phyloP scores from a whole-genome alignment of 2,888 invertebrate species.

The Ormia ochracea region DNA sequence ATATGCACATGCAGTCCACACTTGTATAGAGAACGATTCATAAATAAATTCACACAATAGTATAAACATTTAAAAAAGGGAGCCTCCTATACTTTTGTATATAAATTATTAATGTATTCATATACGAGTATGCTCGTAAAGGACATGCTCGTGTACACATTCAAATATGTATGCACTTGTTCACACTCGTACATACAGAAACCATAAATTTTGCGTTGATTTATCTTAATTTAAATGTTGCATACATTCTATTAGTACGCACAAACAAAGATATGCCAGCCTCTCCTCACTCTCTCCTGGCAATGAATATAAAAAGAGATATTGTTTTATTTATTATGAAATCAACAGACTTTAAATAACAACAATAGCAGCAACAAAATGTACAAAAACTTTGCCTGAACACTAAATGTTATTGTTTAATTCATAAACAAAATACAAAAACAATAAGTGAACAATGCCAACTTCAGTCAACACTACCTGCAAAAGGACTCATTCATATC shows the following conservation, averaged over 20 bases:
- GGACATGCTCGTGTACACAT: not conserved
- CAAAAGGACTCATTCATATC: not conserved
- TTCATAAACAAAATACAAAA: conserved; percentile 44
- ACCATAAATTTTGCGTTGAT: conserved; percentile 76
- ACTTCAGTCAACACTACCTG: conserved; percentile 15
- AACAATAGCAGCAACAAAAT: conserved; percentile 32
- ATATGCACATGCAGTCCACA: not conserved
- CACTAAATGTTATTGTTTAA: conserved; percentile 53
- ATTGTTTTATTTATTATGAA: conserved; percentile 59
- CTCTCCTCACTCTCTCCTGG: not conserved
- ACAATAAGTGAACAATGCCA: conserved; percentile 39
- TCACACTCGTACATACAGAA: not conserved
- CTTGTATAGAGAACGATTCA: conserved; percentile 42
- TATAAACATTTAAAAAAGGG: conserved; percentile 1
- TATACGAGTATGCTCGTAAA: not conserved
- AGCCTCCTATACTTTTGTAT: not conserved
- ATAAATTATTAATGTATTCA: conserved; percentile 38
- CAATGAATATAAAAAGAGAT: conserved; percentile 31
- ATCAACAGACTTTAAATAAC: conserved; percentile 59
- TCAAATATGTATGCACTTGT: conserved; percentile 43
- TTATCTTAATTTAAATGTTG: conserved; percentile 77
- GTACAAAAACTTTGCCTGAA: conserved; percentile 25
- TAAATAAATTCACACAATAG: conserved; percentile 38
- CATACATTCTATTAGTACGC: conserved; percentile 57
- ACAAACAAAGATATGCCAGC: not conserved